A percentile compares a stretch with the other conserved stretches of the same genome.
phyloP scores from a whole-genome alignment of 2,888 invertebrate genomes.

The Antheraea yamamai region DNA sequence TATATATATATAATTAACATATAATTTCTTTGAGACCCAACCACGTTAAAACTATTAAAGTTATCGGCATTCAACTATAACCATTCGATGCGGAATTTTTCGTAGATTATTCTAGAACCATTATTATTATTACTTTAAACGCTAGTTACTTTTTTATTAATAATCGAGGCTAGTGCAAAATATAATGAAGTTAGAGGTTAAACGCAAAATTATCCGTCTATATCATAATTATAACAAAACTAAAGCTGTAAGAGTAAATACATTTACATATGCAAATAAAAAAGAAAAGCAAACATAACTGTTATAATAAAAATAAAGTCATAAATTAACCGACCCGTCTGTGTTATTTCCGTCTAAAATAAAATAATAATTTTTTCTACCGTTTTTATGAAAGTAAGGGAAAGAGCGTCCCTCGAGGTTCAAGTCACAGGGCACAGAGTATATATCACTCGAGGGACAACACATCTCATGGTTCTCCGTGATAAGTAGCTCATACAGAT shows the following conservation, averaged over 20 bases:
- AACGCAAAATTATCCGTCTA: not conserved
- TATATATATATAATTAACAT: no score
- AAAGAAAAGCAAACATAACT: not conserved
- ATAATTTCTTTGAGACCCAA: no score
- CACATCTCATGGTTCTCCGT: constrained; percentile 64
- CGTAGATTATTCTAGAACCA: no score
- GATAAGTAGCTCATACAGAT: constrained; percentile 72
- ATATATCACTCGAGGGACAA: constrained; percentile 68
- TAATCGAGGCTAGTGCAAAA: not conserved
- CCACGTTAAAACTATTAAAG: no score
- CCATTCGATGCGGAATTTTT: no score
- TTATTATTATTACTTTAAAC: no score
- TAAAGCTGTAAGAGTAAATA: not conserved
- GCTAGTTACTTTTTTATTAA: no score
- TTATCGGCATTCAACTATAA: no score
- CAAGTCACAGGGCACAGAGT: constrained; percentile 54
- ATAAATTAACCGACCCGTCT: constrained; percentile 15
- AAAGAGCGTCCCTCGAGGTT: constrained; percentile 45
- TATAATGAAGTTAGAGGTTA: not conserved
- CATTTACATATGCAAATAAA: constrained; percentile 8
- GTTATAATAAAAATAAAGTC: constrained; percentile 25
- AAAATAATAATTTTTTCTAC: constrained; percentile 24
- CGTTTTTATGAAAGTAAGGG: constrained; percentile 39
- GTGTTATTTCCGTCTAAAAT: constrained; percentile 19
- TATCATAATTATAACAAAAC: not conserved